Percentiles rank a stretch among this genome's conserved stretches.
Conservation (phyloP, 2,797 vertebrate genomes). For the Takifugu rubripes region DNA sequence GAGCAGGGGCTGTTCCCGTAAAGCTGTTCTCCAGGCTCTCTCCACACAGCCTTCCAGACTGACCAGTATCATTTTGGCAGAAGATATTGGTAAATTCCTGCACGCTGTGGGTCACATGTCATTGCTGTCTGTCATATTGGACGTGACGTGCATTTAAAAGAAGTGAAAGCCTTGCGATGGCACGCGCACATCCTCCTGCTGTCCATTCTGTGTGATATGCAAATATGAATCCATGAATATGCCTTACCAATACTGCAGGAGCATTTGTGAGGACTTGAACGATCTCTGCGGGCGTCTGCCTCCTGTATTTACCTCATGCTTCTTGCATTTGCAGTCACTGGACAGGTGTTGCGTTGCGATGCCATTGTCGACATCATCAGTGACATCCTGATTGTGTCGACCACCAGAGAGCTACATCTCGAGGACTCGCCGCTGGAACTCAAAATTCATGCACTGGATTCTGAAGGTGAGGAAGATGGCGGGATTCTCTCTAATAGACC, state of each 20-base stretch:
- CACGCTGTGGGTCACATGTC: background rate
- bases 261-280: background rate
- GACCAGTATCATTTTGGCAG: constrained; percentile 93
- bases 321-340: constrained; percentile 76
- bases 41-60: constrained; percentile 82
- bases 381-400: constrained; percentile 89
- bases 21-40: constrained; percentile 87
- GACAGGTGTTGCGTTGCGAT: constrained; percentile 92
- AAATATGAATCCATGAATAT: too few species aligned
- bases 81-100: constrained; percentile 85
- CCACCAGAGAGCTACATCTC: constrained; percentile 92
- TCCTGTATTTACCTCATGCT: background rate
- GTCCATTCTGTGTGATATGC: too few species aligned
- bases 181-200: too few species aligned
- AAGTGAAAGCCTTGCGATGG: too few species aligned
- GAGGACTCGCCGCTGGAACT: constrained; percentile 92
- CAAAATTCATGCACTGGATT: constrained; percentile 90
- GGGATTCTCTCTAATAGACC: background rate
- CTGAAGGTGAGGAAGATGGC: constrained; percentile 79
- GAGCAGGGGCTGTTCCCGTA: constrained; percentile 82
- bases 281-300: too few species aligned
- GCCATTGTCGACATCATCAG: constrained; percentile 92
- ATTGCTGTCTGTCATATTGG: background rate
- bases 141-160: background rate
- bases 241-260: background rate